phyloP scores from a whole-genome alignment of 2,113 vertebrate species.

The Neotoma lepida region DNA sequence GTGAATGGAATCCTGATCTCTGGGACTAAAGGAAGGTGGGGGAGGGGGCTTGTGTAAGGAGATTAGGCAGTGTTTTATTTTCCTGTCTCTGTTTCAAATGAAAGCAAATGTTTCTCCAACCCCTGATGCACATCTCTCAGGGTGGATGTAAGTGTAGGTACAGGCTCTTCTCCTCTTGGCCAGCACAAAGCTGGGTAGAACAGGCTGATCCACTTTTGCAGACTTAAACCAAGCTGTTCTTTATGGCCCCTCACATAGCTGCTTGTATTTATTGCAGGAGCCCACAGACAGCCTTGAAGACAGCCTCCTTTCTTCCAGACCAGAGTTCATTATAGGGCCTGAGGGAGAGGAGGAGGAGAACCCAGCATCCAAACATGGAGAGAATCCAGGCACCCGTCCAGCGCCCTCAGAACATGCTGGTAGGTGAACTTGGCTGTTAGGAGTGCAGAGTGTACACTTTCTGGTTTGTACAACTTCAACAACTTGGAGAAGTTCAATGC shows the following conservation, averaged over 20 bases:
- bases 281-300: constrained; percentile 96
- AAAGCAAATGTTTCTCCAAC: not conserved
- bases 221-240: not conserved
- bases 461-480: not conserved
- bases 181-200: not conserved
- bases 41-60: not conserved
- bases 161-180: not conserved
- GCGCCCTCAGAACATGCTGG: constrained; percentile 87
- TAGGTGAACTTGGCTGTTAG: constrained; percentile 79
- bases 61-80: not conserved
- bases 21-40: not conserved
- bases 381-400: constrained; percentile 89
- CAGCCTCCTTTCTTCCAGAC: constrained; percentile 91
- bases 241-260: not conserved
- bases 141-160: not conserved
- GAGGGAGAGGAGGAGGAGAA: constrained; percentile 92
- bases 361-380: constrained; percentile 82
- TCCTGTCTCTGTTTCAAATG: constrained; percentile 25
- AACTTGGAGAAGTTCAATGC: not conserved
- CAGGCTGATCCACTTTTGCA: not conserved
- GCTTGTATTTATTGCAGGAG: constrained; percentile 88
- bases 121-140: not conserved
- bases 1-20: not conserved
- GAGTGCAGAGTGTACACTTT: not conserved
- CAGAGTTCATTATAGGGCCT: constrained; percentile 89